Conservation (phyloP, 2,888 invertebrate genomes). For the Cataglyphis rosenhaueri region DNA sequence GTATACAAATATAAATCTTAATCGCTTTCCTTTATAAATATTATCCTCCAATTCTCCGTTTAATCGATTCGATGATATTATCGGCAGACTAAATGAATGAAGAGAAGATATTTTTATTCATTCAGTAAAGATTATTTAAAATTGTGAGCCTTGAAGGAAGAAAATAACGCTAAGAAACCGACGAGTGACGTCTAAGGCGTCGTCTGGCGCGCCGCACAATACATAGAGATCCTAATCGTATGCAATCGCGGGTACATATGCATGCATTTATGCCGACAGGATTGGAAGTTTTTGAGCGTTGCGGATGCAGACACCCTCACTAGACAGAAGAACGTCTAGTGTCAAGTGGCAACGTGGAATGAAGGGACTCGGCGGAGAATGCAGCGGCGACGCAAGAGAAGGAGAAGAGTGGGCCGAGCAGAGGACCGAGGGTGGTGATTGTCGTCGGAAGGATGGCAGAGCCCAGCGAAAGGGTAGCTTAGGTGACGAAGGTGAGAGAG, state of each 20-base stretch:
- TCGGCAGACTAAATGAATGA: neutral
- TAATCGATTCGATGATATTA: neutral
- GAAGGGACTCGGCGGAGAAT: slow-evolving; percentile 55
- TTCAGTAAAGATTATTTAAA: neutral
- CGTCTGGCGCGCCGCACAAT: slow-evolving; percentile 58
- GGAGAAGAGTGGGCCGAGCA: slow-evolving; percentile 25
- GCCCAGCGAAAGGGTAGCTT: slow-evolving; percentile 51
- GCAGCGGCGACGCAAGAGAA: slow-evolving; percentile 47
- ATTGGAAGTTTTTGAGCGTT: slow-evolving; percentile 68
- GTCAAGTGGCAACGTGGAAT: slow-evolving; percentile 75
- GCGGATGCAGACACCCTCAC: slow-evolving; percentile 73
- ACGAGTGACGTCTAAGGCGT: slow-evolving; percentile 63
- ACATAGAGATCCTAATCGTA: neutral
- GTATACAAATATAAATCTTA: slow-evolving; percentile 52
- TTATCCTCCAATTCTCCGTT: neutral
- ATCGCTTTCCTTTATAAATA: neutral
- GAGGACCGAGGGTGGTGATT: slow-evolving; percentile 58
- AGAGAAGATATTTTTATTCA: slow-evolving; percentile 19
- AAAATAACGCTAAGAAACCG: slow-evolving; percentile 32
- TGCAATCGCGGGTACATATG: slow-evolving; percentile 14
- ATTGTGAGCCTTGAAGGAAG: neutral
- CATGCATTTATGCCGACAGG: slow-evolving; percentile 51
- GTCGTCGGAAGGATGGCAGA: slow-evolving; percentile 61
- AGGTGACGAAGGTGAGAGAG: slow-evolving; percentile 49
- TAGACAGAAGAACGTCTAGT: slow-evolving; percentile 81